Base-by-base conservation (phyloP, 2,888 invertebrate species). In the Aphidoletes aphidimyza region DNA sequence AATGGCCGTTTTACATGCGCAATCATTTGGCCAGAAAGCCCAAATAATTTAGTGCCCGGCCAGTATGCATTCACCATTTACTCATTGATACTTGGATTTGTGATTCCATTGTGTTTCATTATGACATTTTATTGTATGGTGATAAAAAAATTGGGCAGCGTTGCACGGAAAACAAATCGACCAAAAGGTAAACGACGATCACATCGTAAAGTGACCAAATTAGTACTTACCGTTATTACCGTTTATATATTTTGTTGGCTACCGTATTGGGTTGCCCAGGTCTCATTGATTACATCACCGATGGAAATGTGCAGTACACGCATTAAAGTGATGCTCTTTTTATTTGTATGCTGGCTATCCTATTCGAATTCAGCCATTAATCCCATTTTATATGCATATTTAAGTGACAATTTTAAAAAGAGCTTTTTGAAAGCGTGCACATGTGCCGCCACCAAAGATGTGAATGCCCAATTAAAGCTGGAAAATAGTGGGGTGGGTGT, bases 351-450 rank as follows among this genome's bases (percentile, higher is more conserved):
- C 30, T 96, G 96, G 89, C 92, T 97, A 11, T 89, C 89, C 84
- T 90, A 90, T 90, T 96, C 96, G 85, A 97, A 97, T 90, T 97
- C 97, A n/a, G 97, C 97, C 17, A 95, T 97, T 93, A 97, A 97
- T 90, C 97, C 97, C 2, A 95, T 96, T 86, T 91, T 97, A 83
- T 97, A 97, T 90, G 97, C 97, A 9, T 97, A 97, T 89, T 92
- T 97, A 17, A 96, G 96, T 87, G 97, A 97, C 89, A 97, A 97
- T 89, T 97, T 97, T 91, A 97, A 97, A 91, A 97, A 97, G 91
- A 97, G 97, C 89, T 97, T 97, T 89, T 91, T 97, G 88, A 97
- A 97, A 89, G 97, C 97, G 8, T 97, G 96, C 90, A 96, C 96
- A 0, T 97, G 97, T 89, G 96, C 95, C 0, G 94, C 95, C 0